Percentiles rank a stretch among this genome's conserved stretches.
Evolutionary conservation across 2,888 invertebrate species (phyloP).

Genomic region (Nyleta sp.): DNA sequence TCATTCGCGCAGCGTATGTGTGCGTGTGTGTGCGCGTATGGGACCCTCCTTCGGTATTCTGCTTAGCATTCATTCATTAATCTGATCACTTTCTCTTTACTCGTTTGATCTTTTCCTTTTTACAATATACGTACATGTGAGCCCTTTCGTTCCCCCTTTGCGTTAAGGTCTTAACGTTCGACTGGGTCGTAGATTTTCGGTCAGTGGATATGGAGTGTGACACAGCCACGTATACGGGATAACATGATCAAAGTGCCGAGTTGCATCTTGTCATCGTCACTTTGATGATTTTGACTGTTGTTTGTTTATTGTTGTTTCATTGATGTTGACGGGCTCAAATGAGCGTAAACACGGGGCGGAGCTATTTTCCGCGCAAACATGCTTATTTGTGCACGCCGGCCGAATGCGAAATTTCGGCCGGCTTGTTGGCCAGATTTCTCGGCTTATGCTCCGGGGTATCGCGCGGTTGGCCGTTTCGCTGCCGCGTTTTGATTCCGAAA

Average conservation of each 20-base stretch:
- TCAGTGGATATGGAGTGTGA: constrained; percentile 43
- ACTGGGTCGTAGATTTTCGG: constrained; percentile 14
- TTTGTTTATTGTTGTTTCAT: constrained; percentile 67
- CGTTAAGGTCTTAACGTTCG: constrained; percentile 4
- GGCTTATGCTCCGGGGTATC: constrained; percentile 12
- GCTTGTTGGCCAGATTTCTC: constrained; percentile 9
- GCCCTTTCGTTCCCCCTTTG: constrained; percentile 3
- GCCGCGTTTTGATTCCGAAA: constrained; percentile 4
- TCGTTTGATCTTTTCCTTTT: background rate
- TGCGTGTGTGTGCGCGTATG: constrained; percentile 61
- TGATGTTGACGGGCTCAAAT: constrained; percentile 27
- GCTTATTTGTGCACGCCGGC: constrained; percentile 14
- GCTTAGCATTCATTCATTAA: constrained; percentile 3
- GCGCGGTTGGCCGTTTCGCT: constrained; percentile 3
- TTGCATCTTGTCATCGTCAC: constrained; percentile 54
- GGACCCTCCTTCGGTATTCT: constrained; percentile 65
- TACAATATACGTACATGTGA: constrained; percentile 9
- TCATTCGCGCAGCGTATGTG: background rate
- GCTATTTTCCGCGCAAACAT: constrained; percentile 21
- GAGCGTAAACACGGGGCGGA: constrained; percentile 31
- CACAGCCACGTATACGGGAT: constrained; percentile 50
- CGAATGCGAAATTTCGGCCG: constrained; percentile 28
- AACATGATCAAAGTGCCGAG: constrained; percentile 58
- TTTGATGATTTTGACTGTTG: constrained; percentile 60
- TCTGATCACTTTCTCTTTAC: background rate